These are phyloP conservation scores for Prorops nasuta DNA, from an alignment of 1,140 invertebrate genomes.

Conservation along the genomic window DNA sequence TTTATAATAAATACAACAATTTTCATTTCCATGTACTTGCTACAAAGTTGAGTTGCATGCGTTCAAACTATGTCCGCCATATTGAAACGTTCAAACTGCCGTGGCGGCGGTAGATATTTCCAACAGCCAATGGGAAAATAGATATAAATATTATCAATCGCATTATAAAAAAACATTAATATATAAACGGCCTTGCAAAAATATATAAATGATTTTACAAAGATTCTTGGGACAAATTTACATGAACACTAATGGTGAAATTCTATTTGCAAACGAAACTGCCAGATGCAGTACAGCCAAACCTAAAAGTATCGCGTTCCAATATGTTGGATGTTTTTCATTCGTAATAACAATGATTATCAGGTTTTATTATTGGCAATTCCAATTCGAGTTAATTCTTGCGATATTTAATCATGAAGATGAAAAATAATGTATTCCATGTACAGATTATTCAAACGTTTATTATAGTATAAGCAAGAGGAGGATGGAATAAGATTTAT, in stretches of 20 bases:
- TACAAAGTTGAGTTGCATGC: too few species aligned
- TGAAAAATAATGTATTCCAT: too few species aligned
- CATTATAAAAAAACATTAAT: constrained; percentile 20
- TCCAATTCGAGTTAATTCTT: constrained; percentile 31
- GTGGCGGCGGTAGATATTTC: constrained; percentile 35
- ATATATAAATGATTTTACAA: constrained; percentile 7
- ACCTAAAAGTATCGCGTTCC: constrained; percentile 12
- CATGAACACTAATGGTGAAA: constrained; percentile 23
- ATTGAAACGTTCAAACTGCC: constrained; percentile 39
- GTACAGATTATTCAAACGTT: too few species aligned
- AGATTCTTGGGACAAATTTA: constrained; percentile 20
- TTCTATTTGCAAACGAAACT: constrained; percentile 21
- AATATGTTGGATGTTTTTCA: neutral
- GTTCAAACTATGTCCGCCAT: constrained; percentile 25
- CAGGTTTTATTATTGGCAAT: constrained; percentile 36
- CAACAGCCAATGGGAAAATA: constrained; percentile 18
- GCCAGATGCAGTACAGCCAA: constrained; percentile 35
- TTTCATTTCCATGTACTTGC: too few species aligned
- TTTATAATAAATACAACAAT: neutral
- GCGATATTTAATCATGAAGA: constrained; percentile 43
- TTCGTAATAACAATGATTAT: constrained; percentile 27
- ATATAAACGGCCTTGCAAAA: constrained; percentile 13
- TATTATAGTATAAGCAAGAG: too few species aligned
- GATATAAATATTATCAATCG: constrained; percentile 12
- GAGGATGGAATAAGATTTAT: constrained; percentile 21